Conservation (phyloP, 2,888 invertebrate genomes). For the Pollenia griseotomentosa region DNA sequence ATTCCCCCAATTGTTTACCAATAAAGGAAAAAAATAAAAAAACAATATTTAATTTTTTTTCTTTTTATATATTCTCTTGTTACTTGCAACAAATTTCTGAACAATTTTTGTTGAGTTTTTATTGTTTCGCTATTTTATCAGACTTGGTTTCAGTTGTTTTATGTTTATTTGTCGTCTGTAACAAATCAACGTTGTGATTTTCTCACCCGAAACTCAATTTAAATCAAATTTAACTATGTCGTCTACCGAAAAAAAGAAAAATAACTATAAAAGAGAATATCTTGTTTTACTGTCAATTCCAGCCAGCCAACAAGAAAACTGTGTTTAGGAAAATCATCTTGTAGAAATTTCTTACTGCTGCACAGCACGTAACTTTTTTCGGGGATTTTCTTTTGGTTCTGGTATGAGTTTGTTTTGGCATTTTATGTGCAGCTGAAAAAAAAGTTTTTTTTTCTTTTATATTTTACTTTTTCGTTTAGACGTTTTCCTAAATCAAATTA, state of each 20-base stretch:
- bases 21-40: conserved; percentile 34
- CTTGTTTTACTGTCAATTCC: conserved; percentile 58
- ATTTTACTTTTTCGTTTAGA: conserved; percentile 39
- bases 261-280: not conserved
- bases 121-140: conserved; percentile 50
- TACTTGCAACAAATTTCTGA: conserved; percentile 28
- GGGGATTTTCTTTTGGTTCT: not conserved
- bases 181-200: conserved; percentile 73
- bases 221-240: conserved; percentile 74
- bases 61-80: not conserved
- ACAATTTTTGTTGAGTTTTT: conserved; percentile 24
- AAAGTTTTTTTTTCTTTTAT: too few species aligned
- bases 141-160: conserved; percentile 43
- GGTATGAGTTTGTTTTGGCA: conserved; percentile 21
- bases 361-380: conserved; percentile 54
- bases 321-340: conserved; percentile 49
- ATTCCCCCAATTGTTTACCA: conserved; percentile 14
- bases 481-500: conserved; percentile 70
- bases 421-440: conserved; percentile 2
- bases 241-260: conserved; percentile 33
- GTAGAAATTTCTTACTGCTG: conserved; percentile 13
- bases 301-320: conserved; percentile 44
- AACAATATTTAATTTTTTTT: not conserved
- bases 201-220: conserved; percentile 73
- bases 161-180: conserved; percentile 69